Conservation (phyloP, 2,888 invertebrate species). For the Sipha maydis region DNA sequence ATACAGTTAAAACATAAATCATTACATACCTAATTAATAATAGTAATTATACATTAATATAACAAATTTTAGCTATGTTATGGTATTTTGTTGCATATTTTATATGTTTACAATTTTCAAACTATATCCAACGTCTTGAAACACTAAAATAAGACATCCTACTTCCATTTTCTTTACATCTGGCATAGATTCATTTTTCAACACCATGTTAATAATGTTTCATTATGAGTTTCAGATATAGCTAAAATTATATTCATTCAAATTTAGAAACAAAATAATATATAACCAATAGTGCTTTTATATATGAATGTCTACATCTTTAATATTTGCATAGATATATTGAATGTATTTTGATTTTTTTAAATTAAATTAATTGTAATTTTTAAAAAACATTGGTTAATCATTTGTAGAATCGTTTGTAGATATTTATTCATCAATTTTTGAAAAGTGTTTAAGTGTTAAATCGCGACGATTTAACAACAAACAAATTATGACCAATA, state of each 20-base stretch:
- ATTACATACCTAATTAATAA: background rate
- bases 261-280: background rate
- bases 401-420: too few relatives aligned
- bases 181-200: conserved; percentile 38
- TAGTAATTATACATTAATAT: too few relatives aligned
- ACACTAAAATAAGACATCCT: background rate
- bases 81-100: too few relatives aligned
- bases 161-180: conserved; percentile 12
- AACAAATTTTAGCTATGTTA: too few relatives aligned
- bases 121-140: background rate
- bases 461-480: background rate
- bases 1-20: background rate
- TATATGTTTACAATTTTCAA: conserved; percentile 5
- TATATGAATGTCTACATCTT: background rate
- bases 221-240: background rate
- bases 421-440: too few relatives aligned
- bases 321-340: background rate
- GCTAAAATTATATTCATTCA: background rate
- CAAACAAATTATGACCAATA: background rate
- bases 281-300: background rate
- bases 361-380: background rate
- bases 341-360: background rate
- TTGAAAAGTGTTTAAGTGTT: too few relatives aligned
- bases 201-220: conserved; percentile 10
- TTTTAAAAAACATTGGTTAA: background rate